phyloP scores from a whole-genome alignment of 2,113 vertebrate species.

The Poeciliopsis retropinna region DNA sequence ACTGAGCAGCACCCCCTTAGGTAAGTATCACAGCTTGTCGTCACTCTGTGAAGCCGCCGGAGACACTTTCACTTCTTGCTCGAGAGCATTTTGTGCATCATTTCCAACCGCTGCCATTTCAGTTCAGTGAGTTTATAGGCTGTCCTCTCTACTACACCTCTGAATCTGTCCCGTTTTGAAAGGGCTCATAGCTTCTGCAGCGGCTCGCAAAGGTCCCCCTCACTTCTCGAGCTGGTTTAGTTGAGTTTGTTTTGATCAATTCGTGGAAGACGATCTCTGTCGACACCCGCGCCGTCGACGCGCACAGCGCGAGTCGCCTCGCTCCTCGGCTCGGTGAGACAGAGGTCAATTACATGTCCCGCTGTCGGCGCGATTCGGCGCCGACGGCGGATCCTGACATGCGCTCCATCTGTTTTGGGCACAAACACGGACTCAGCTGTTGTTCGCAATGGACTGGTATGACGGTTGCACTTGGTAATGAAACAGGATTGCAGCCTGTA shows the following conservation, averaged over 20 bases:
- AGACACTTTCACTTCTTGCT: background rate
- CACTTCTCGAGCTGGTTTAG: background rate
- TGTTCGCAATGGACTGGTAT: conserved; percentile 37
- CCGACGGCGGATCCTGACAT: conserved; percentile 60
- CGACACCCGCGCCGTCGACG: background rate
- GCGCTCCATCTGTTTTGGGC: conserved; percentile 46
- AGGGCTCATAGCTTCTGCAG: background rate
- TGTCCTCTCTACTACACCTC: background rate
- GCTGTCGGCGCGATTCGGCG: conserved; percentile 55
- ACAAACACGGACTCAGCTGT: conserved; percentile 21
- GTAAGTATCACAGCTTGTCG: background rate
- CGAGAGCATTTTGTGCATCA: background rate
- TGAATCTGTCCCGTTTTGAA: background rate
- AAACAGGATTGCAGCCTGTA: conserved; percentile 59
- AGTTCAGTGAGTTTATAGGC: background rate
- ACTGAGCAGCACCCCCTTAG: background rate
- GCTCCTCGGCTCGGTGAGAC: conserved; percentile 28
- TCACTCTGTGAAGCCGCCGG: background rate
- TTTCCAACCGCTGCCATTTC: background rate
- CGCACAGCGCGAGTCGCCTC: conserved; percentile 6
- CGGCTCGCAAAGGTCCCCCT: no score
- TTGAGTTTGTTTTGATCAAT: background rate
- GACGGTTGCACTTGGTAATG: conserved; percentile 26
- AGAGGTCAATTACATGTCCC: conserved; percentile 64
- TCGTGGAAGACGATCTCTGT: background rate